Conservation (phyloP, 1,140 invertebrate genomes). For the Pseudomyrmex flavicornis region DNA sequence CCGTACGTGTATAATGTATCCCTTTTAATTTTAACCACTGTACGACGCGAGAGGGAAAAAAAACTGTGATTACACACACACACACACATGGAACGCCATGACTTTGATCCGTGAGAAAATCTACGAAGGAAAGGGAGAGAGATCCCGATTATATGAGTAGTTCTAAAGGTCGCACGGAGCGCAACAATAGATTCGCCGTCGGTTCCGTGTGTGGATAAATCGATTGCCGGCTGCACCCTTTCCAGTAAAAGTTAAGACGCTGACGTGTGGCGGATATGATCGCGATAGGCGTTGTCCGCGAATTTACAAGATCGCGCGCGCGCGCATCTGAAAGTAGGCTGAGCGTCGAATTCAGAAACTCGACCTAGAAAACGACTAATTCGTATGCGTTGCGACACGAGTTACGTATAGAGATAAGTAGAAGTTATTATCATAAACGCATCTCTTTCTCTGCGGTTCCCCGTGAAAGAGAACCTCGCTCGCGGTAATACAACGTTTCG, state of each 20-base stretch:
- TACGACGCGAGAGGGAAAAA: no score
- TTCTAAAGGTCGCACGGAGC: conserved; percentile 33
- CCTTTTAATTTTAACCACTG: no score
- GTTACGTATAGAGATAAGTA: conserved; percentile 23
- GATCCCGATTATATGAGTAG: not conserved
- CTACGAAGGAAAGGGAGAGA: conserved; percentile 22
- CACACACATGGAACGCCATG: not conserved
- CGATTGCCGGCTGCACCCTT: conserved; percentile 52
- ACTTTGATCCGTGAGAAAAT: conserved; percentile 53
- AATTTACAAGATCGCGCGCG: conserved; percentile 1
- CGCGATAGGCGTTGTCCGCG: conserved; percentile 41
- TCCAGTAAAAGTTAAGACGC: conserved; percentile 42
- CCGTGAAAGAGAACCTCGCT: not conserved
- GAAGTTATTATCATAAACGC: conserved; percentile 29
- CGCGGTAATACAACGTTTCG: not conserved
- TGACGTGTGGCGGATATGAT: conserved; percentile 34
- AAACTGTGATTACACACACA: not conserved
- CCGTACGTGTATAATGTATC: no score
- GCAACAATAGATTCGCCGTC: conserved; percentile 37
- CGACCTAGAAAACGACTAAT: conserved; percentile 41
- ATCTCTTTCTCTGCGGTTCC: not conserved
- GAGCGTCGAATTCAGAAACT: conserved; percentile 12
- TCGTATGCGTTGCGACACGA: conserved; percentile 41
- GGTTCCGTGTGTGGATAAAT: conserved; percentile 30
- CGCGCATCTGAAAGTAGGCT: conserved; percentile 37